Conservation (phyloP, 2,888 invertebrate species). For the Nysson spinosus region DNA sequence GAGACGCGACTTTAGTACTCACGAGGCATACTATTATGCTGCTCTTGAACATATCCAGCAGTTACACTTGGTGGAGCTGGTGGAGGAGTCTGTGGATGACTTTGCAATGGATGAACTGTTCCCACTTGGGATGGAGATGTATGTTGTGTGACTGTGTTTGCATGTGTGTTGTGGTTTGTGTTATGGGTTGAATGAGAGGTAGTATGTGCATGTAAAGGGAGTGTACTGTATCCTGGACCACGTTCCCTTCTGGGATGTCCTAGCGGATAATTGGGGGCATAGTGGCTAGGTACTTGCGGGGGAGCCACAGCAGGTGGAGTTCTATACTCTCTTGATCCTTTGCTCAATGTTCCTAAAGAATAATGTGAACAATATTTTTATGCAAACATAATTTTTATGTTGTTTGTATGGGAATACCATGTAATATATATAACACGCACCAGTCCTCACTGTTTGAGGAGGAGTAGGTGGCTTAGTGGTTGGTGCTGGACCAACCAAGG, state of each 20-base stretch:
- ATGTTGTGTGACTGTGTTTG: constrained; percentile 71
- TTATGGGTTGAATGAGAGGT: constrained; percentile 65
- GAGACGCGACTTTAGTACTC: too few relatives aligned
- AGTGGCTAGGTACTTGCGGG: constrained; percentile 97
- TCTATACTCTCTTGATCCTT: constrained; percentile 90
- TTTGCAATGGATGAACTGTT: constrained; percentile 92
- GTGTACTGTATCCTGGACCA: constrained; percentile 90
- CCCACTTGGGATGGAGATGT: constrained; percentile 84
- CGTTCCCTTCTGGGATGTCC: constrained; percentile 86
- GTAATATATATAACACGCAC: constrained; percentile 58
- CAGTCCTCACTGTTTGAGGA: constrained; percentile 86
- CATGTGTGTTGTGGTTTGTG: constrained; percentile 67
- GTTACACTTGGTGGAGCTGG: constrained; percentile 83
- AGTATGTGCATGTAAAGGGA: constrained; percentile 82
- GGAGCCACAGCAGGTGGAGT: constrained; percentile 98
- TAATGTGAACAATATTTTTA: background rate
- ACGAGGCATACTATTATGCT: constrained; percentile 90
- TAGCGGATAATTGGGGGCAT: constrained; percentile 95
- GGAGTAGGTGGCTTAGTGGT: constrained; percentile 98
- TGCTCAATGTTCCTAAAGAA: constrained; percentile 81
- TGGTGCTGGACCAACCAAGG: constrained; percentile 88
- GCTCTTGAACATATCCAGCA: constrained; percentile 78
- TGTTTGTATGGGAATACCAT: too few relatives aligned
- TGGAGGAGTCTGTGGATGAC: constrained; percentile 81
- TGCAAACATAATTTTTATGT: too few relatives aligned